phyloP scores from a whole-genome alignment of 2,113 vertebrate genomes.

The Sialia sialis region DNA sequence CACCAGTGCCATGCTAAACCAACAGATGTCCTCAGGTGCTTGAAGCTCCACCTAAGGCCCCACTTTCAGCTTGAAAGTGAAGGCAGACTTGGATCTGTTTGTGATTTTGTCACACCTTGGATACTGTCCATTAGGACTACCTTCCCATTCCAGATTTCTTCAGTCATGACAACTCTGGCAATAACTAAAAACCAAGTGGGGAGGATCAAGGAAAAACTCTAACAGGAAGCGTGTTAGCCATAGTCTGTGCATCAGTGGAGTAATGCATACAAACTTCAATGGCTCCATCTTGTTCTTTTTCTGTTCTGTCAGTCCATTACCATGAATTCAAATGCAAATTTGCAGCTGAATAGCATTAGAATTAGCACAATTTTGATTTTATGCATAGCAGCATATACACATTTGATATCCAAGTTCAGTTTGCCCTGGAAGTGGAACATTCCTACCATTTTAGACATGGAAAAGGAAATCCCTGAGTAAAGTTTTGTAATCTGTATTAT shows the following conservation, averaged over 20 bases:
- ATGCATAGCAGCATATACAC: not conserved
- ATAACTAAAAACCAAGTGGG: not conserved
- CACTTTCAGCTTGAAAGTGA: not conserved
- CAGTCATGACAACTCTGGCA: not conserved
- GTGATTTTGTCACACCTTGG: not conserved
- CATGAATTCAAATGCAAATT: not conserved
- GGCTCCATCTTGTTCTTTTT: not conserved
- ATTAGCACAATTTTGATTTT: not conserved
- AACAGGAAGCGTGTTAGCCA: not conserved
- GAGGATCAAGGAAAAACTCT: not conserved
- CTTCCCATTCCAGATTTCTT: not conserved
- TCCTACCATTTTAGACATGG: not conserved
- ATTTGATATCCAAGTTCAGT: not conserved
- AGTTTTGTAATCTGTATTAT: not conserved
- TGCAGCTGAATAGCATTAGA: rapidly evolving
- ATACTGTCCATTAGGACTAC: not conserved
- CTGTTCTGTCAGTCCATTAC: not conserved
- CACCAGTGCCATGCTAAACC: too few relatives aligned
- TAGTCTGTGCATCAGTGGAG: not conserved
- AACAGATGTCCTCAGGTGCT: not conserved
- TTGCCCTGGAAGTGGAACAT: not conserved
- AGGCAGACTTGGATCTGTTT: not conserved
- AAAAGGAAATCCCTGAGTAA: not conserved
- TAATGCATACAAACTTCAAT: not conserved
- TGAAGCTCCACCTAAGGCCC: not conserved